Evolutionary conservation across 2,113 vertebrate genomes (phyloP), one percentile per base, ranked within the genome.

Genomic region (Eulemur rufifrons): DNA sequence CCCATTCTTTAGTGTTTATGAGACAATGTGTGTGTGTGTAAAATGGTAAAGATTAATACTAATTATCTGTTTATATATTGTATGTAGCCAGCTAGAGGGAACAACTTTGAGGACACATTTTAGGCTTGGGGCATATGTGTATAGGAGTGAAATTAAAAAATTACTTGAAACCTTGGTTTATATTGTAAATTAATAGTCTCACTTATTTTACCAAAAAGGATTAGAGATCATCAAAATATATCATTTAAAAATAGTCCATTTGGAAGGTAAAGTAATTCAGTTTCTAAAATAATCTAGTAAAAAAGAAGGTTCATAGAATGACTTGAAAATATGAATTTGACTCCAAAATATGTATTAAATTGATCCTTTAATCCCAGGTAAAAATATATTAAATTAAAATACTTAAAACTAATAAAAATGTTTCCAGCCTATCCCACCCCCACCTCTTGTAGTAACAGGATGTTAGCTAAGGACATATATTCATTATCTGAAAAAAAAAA

Each of bases 271-370:
- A 42, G 2, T 69, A 18, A 95, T 86, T 37, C 12, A 14, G 4
- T 86, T 93, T 91, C 11, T 91, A 86, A 86, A 39, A 42, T 82
- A 86, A 74, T 14, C 50, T 84, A 89, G 45, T 90, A n/a, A 56
- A 84, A 42, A 78, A 92, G 92, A 80, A 39, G 61, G 2, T 59
- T n/a, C 45, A 15, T 64, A 85, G 66, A 96, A 76, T 39, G 54
- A 91, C 2, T 86, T 92, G 47, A 77, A 64, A 2, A 6, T 42
- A 42, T 9, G 1, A 84, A 92, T 20, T 80, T 18, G 78, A 92
- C 23, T 80, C 21, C 78, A 73, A 95, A 14, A 18, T 61, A 25
- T 54, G 20, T 27, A 27, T 71, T 82, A 32, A 73, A 68, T 21
- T 20, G 25, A 59, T 69, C 21, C 34, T 85, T 63, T 69, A 59